Evolutionary conservation across 2,797 vertebrate genomes (phyloP), one percentile per base, ranked within the genome.

Genomic region (Sibirionetta formosa): DNA sequence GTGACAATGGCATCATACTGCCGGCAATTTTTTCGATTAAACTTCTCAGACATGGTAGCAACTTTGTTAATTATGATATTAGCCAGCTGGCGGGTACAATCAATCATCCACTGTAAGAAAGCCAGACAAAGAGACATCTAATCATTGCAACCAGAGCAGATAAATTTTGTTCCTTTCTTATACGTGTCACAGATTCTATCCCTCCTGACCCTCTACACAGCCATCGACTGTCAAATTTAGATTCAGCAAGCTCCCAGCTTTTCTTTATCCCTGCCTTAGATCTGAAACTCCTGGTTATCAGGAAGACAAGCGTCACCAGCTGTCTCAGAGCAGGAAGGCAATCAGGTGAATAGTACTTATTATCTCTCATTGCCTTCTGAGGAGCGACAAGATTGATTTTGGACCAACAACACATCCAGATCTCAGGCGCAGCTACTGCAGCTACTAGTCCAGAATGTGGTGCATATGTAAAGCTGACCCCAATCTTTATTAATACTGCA

Each of bases 301-400:
- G 98, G 96, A 97, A 98, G 98, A 98, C 98, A 98, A 96, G 85
- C 97, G 97, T 98, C 98, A 98, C 97, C 98, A 98, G 98, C 98
- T 98, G 98, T 98, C 98, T 98, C 96, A 14, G 97, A 96, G 98
- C 97, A 98, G 98, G 98, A 98, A 98, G 98, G 98, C 98, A 98
- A 98, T 98, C 98, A 98, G 98, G 98, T 98, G 98, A 98, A 98
- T 95, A 97, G 98, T 97, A 98, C 98, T 98, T 98, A 98, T 98
- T 98, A 98, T 98, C 98, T 98, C 97, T 97, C 98, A 95, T 97
- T 98, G 98, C 98, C 97, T 98, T 98, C 97, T 82, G 87, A 98
- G 97, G 97, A 98, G 94, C 95, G 97, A 98, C 98, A 98, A 98
- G 98, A 98, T 98, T 98, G 98, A 98, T 98, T 98, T 97, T 96